These are phyloP conservation scores for Epinephelus fuscoguttatus DNA, from an alignment of 2,113 vertebrate species.

Conservation along the genomic window DNA sequence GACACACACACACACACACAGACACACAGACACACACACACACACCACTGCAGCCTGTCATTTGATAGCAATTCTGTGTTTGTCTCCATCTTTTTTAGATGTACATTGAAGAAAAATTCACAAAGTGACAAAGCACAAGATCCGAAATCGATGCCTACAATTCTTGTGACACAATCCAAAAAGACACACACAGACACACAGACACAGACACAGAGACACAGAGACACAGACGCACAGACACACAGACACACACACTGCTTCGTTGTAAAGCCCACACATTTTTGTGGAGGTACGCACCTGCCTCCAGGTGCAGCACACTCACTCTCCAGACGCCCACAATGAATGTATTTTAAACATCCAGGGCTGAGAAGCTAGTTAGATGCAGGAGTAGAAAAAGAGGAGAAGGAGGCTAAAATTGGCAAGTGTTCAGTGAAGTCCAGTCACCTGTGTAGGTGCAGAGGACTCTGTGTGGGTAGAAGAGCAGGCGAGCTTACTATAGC, in stretches of 20 bases:
- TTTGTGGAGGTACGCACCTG: slow-evolving; percentile 41
- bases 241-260: neutral
- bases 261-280: slow-evolving; percentile 43
- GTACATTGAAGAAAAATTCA: neutral
- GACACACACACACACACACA: slow-evolving; percentile 1
- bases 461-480: slow-evolving; percentile 64
- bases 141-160: neutral
- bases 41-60: slow-evolving; percentile 14
- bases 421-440: slow-evolving; percentile 63
- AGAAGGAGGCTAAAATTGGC: slow-evolving; percentile 72
- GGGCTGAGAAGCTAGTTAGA: slow-evolving; percentile 60
- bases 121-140: neutral
- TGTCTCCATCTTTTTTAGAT: slow-evolving; percentile 12
- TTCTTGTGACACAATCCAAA: neutral
- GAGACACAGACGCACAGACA: slow-evolving; percentile 28
- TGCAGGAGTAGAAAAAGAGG: slow-evolving; percentile 49
- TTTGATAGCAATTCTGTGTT: slow-evolving; percentile 32
- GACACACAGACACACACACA: neutral
- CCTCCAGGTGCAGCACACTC: slow-evolving; percentile 46
- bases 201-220: slow-evolving; percentile 11
- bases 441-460: slow-evolving; percentile 80
- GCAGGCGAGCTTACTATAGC: slow-evolving; percentile 61
- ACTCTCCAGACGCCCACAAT: slow-evolving; percentile 64
- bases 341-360: slow-evolving; percentile 64
- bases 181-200: slow-evolving; percentile 7